Evolutionary conservation across 2,797 vertebrate species (phyloP).

Genomic region (Notolabrus celidotus): DNA sequence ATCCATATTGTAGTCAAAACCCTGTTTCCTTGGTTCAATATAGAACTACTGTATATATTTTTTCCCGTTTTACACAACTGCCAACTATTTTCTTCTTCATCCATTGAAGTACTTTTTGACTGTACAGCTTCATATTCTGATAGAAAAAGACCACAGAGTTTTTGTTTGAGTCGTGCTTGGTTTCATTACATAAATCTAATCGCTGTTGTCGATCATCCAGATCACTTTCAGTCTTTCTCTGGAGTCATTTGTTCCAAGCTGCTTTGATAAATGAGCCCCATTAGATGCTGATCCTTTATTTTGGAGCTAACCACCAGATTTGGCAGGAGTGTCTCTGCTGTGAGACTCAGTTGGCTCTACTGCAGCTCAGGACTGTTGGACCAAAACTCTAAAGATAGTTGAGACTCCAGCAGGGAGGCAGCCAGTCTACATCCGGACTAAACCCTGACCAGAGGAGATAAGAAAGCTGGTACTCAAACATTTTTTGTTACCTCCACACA

Average conservation of each 20-base stretch:
- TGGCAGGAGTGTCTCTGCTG: constrained; percentile 64
- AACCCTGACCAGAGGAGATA: constrained; percentile 68
- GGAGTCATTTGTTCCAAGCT: constrained; percentile 54
- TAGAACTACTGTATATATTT: too few species aligned
- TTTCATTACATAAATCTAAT: constrained; percentile 4
- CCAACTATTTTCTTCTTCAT: too few species aligned
- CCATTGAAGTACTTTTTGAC: neutral
- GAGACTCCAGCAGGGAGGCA: constrained; percentile 48
- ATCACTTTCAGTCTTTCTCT: constrained; percentile 43
- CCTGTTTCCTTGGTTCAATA: too few species aligned
- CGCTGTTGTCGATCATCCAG: constrained; percentile 20
- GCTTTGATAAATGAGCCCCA: constrained; percentile 75
- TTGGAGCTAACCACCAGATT: constrained; percentile 63
- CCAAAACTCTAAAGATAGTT: constrained; percentile 63
- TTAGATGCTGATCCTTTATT: constrained; percentile 70
- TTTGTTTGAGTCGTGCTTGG: neutral
- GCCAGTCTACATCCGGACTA: constrained; percentile 58
- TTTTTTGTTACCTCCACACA: constrained; percentile 23
- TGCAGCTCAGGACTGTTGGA: constrained; percentile 25
- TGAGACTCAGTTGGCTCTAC: constrained; percentile 57
- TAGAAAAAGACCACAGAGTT: constrained; percentile 2
- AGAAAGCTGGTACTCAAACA: constrained; percentile 37
- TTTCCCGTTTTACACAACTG: too few species aligned
- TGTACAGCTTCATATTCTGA: too few species aligned
- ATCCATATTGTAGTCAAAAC: too few species aligned